A percentile compares a stretch with the other conserved stretches of the same genome.
Evolutionary conservation across 1,140 invertebrate species (phyloP).

Genomic region (Camponotus vicinus): DNA sequence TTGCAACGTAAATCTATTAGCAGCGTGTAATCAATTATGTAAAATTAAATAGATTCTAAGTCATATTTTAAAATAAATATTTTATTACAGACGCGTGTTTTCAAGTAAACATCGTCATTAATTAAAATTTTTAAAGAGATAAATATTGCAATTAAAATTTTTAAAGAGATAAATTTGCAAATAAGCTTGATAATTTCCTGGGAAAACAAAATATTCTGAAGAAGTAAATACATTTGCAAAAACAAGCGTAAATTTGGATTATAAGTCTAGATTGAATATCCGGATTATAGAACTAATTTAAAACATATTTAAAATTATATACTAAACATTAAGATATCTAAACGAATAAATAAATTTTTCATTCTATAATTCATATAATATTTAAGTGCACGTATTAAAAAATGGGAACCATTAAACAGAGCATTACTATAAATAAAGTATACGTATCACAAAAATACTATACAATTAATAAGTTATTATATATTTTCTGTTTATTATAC

Average conservation of each 20-base stretch:
- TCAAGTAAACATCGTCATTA: not conserved
- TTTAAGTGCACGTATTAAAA: too few species aligned
- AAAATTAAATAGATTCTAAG: not conserved
- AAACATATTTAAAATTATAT: too few species aligned
- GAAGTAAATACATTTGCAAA: not conserved
- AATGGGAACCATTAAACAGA: too few species aligned
- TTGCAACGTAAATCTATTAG: too few species aligned
- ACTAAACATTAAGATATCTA: too few species aligned
- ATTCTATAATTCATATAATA: too few species aligned
- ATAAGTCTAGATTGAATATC: not conserved
- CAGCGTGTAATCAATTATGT: not conserved
- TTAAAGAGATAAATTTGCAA: not conserved
- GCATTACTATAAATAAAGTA: too few species aligned
- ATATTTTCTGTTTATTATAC: too few species aligned
- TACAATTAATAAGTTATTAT: too few species aligned
- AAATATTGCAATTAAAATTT: not conserved
- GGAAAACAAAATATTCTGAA: not conserved
- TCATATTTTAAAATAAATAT: not conserved
- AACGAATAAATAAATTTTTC: too few species aligned
- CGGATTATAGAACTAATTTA: too few species aligned
- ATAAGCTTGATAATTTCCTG: slow-evolving; percentile 11
- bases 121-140: not conserved
- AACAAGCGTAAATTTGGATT: not conserved
- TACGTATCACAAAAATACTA: too few species aligned
- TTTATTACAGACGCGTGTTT: not conserved